Percentiles rank a stretch among this genome's conserved stretches.
Evolutionary conservation across 1,140 invertebrate genomes (phyloP).

Genomic region (Zaprionus tsacasi): DNA sequence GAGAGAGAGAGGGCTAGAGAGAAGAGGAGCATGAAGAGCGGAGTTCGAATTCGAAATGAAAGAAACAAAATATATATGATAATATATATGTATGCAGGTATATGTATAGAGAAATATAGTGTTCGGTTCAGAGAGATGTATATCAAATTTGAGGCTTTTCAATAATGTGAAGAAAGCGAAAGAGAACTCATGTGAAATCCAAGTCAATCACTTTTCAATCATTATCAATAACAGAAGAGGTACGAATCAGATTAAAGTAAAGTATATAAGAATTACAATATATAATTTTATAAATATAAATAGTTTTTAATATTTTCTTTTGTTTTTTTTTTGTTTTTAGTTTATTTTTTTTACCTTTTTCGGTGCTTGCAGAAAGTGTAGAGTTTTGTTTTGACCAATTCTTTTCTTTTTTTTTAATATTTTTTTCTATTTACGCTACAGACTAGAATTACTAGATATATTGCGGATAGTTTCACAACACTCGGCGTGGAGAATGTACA

Average conservation of each 20-base stretch:
- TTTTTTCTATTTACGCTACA: conserved; percentile 30
- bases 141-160: background rate
- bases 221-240: conserved; percentile 39
- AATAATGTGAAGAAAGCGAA: conserved; percentile 6
- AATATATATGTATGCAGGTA: background rate
- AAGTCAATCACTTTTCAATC: conserved; percentile 38
- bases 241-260: conserved; percentile 14
- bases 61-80: conserved; percentile 10
- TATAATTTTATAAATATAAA: conserved; percentile 31
- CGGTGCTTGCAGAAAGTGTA: conserved; percentile 84
- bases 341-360: conserved; percentile 76
- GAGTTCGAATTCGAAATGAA: background rate
- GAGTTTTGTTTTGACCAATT: conserved; percentile 76
- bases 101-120: background rate
- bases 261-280: conserved; percentile 24
- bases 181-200: conserved; percentile 27
- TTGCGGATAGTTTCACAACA: conserved; percentile 65
- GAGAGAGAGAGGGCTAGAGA: conserved; percentile 13
- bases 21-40: conserved; percentile 6
- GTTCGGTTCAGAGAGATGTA: background rate
- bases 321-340: conserved; percentile 41
- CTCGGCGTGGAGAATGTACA: conserved; percentile 56
- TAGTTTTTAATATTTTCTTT: conserved; percentile 28
- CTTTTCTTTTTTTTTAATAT: conserved; percentile 21
- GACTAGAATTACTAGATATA: conserved; percentile 22